Base-by-base conservation (phyloP, 2,113 vertebrate species). In the Cacatua alba region DNA sequence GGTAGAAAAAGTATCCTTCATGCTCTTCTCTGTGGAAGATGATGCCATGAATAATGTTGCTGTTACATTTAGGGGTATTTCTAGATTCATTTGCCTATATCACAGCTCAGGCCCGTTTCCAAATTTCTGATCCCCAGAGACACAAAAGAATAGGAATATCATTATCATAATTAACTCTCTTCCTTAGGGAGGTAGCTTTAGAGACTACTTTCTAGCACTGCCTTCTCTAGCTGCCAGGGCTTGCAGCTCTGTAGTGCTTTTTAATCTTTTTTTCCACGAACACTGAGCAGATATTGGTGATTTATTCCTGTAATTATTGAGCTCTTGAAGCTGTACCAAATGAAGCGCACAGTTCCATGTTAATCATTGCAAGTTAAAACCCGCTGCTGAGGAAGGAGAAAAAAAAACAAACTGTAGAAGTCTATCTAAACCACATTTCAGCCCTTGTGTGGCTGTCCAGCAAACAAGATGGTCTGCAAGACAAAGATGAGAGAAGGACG, bases 241-340 rank as follows among this genome's bases (percentile, higher is more conserved):
- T 92, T 60, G 39, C 63, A 82, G 53, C 19, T 90, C 63, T 81
- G 44, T 28, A 31, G 57, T 60, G 62, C 65, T 95, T 83, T 95
- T 92, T 65, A 89, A 89, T 81, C 80, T 91, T 41, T 13, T 20
- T 86, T 95, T 86, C 84, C 13, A 39, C 80, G 81, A 87, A 57
- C 88, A 77, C 37, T 33, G 52, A 91, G 64, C 72, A 88, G 87
- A 90, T 88, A 92, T 33, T 41, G 19, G 52, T 95, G 96, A 97
- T 95, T 97, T 97, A 97, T 95, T 95, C 44, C 59, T 86, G 68
- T 88, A 97, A 97, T 97, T 97, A 95, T 43, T 63, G n/a, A 71
- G 80, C 72, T 96, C 35, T 70, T 96, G 94, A 95, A 94, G 53
- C 65, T 69, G 53, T 64, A 93, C 72, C 48, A 91, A 95, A 80